Conservation (phyloP, 1,140 invertebrate genomes). For the Homarus americanus region DNA sequence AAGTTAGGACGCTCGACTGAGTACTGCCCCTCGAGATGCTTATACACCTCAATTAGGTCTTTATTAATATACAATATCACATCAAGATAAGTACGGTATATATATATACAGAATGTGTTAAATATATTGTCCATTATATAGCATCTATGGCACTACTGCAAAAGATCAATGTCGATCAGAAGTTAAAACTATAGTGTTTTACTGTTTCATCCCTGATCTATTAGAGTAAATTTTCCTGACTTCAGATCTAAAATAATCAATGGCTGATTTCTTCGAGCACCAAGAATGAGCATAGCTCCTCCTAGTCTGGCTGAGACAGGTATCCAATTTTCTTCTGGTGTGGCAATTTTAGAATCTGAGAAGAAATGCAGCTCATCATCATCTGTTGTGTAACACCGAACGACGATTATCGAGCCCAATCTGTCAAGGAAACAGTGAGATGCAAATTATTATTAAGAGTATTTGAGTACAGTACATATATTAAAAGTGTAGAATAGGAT, state of each 20-base stretch:
- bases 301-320: constrained; percentile 56
- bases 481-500: too few relatives aligned
- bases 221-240: constrained; percentile 60
- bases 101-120: too few relatives aligned
- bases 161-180: too few relatives aligned
- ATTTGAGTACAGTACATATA: too few relatives aligned
- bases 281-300: constrained; percentile 49
- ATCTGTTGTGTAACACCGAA: constrained; percentile 63
- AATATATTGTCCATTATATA: too few relatives aligned
- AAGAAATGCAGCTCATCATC: constrained; percentile 56
- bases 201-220: constrained; percentile 10
- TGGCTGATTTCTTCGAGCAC: constrained; percentile 53
- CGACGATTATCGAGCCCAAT: constrained; percentile 29
- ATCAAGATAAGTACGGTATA: too few relatives aligned
- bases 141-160: too few relatives aligned
- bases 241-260: constrained; percentile 65
- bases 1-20: too few relatives aligned
- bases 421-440: constrained; percentile 23
- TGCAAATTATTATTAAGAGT: too few relatives aligned
- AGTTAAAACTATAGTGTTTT: not conserved
- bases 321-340: constrained; percentile 51
- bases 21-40: too few relatives aligned
- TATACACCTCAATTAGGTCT: too few relatives aligned
- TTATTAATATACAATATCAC: too few relatives aligned
- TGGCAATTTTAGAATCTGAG: constrained; percentile 50